These are phyloP conservation scores for Triplophysa siluroides DNA, from an alignment of 2,113 vertebrate genomes.

Conservation along the genomic window DNA sequence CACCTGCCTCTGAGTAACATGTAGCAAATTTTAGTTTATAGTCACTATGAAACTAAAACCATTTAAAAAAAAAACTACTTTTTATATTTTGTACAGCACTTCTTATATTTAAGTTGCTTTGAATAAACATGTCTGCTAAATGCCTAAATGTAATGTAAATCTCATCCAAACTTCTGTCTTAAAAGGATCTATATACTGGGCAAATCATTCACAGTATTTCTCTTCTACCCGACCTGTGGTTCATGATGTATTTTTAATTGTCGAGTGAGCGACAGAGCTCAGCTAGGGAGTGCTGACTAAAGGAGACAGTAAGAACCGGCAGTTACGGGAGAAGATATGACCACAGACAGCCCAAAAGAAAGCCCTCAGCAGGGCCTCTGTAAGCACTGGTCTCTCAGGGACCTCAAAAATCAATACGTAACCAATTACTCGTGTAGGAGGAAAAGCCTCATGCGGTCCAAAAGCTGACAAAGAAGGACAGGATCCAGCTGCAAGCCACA, in stretches of 20 bases:
- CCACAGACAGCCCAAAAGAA: constrained; percentile 42
- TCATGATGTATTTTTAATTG: constrained; percentile 57
- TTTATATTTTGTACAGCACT: too few relatives aligned
- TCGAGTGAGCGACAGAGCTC: constrained; percentile 26
- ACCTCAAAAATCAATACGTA: constrained; percentile 56
- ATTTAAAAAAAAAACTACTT: too few relatives aligned
- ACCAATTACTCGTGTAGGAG: constrained; percentile 59
- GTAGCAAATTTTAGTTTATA: too few relatives aligned
- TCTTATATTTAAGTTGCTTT: too few relatives aligned
- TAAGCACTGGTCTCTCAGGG: constrained; percentile 6
- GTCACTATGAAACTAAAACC: too few relatives aligned
- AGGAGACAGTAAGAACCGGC: constrained; percentile 41
- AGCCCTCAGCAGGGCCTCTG: constrained; percentile 41
- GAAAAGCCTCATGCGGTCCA: constrained; percentile 8
- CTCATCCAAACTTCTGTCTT: too few relatives aligned
- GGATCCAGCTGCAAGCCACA: constrained; percentile 3
- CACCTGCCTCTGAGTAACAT: too few relatives aligned
- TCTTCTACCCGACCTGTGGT: neutral
- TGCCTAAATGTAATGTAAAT: too few relatives aligned
- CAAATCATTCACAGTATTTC: neutral
- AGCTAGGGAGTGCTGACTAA: constrained; percentile 46
- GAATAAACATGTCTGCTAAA: too few relatives aligned
- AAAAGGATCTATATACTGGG: too few relatives aligned
- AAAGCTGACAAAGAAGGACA: constrained; percentile 7
- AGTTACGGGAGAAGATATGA: constrained; percentile 61